These are phyloP conservation scores for Paramormyrops hopkinsi DNA, from an alignment of 2,797 vertebrate genomes.

Conservation along the genomic window DNA sequence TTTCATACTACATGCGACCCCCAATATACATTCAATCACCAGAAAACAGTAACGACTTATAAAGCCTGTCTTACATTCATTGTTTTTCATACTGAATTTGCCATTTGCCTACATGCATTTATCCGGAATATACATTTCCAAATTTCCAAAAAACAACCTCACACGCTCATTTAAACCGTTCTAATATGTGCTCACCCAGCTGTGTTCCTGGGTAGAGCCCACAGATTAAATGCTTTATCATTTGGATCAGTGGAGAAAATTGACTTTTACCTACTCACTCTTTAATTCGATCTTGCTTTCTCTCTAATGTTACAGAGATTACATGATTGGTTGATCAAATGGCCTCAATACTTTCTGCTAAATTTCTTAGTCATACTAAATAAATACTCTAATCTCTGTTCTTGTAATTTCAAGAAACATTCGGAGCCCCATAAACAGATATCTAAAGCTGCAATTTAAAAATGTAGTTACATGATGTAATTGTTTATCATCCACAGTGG, in stretches of 20 bases:
- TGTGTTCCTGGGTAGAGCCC: not conserved
- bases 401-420: not conserved
- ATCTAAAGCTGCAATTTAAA: not conserved
- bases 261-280: not conserved
- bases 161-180: not conserved
- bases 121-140: not conserved
- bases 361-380: not conserved
- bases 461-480: not conserved
- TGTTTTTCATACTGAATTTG: not conserved
- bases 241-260: not conserved
- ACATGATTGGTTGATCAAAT: not conserved
- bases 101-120: not conserved
- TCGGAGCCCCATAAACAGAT: not conserved
- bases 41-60: not conserved
- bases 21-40: not conserved
- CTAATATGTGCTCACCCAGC: not conserved
- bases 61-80: not conserved
- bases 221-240: not conserved
- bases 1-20: not conserved
- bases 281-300: not conserved
- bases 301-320: constrained; percentile 1
- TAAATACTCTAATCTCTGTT: not conserved
- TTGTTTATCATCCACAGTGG: not conserved
- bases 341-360: not conserved
- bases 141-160: not conserved